A percentile compares a stretch with the other conserved stretches of the same genome.
Conservation (phyloP, 1,140 invertebrate species). For the Atopsyche davidsoni region DNA sequence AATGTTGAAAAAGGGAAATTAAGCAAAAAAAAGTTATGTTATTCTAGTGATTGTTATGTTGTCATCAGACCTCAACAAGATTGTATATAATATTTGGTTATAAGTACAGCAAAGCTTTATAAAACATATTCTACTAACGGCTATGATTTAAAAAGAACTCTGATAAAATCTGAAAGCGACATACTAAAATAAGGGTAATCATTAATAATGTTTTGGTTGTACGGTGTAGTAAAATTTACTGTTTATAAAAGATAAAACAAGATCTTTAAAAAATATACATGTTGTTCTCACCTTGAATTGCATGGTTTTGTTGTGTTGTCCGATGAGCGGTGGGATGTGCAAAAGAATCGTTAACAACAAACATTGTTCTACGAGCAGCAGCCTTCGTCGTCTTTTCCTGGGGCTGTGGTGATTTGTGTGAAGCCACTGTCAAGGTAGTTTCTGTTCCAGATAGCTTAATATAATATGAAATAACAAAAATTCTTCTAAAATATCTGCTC, state of each 20-base stretch:
- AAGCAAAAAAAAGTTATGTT: not conserved
- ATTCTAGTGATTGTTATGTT: no score
- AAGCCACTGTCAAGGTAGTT: constrained; percentile 46
- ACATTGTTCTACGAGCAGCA: constrained; percentile 38
- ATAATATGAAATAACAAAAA: no score
- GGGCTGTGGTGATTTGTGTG: constrained; percentile 45
- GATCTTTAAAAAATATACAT: not conserved
- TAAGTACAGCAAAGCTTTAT: no score
- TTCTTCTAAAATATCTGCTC: no score
- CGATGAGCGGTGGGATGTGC: constrained; percentile 38
- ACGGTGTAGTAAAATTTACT: not conserved
- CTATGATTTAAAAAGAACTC: no score
- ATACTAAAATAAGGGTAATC: no score
- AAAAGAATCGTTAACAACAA: constrained; percentile 44
- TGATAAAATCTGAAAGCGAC: no score
- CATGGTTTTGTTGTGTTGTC: constrained; percentile 45
- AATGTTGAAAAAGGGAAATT: not conserved
- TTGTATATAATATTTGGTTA: not conserved
- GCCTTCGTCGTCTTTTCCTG: constrained; percentile 42
- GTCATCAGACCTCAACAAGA: not conserved
- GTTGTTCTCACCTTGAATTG: constrained; percentile 35
- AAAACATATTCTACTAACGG: no score
- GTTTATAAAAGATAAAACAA: not conserved
- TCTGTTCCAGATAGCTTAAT: constrained; percentile 37
- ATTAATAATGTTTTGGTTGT: not conserved